Evolutionary conservation across 2,113 vertebrate species (phyloP), one percentile per base, ranked within the genome.

Genomic region (Tetrao urogallus): DNA sequence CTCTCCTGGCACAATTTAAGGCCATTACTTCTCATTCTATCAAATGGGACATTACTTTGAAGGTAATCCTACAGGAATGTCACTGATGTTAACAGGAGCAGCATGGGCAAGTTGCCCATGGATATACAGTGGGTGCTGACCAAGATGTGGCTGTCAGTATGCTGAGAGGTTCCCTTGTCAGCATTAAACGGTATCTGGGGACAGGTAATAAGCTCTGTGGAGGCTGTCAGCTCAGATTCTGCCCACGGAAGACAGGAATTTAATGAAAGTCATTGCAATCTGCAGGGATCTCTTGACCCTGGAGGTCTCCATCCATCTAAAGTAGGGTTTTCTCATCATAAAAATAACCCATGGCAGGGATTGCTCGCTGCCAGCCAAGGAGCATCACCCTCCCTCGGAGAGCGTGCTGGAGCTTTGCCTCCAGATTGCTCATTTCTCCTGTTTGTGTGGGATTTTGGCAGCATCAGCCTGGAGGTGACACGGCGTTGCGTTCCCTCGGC

Each of bases 161-260:
- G 6, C 13, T 6, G 67, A 34, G 54, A 75, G 3, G 40, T 60
- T 13, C 54, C 32, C n/a, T 76, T 2, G 0, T 36, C 82, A 56
- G 72, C 4, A 11, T 38, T 50, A 40, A 91, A 30, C 60, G 8
- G 25, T 38, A 3, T 1, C 2, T 13, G 12, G 72, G 92, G 66
- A 61, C 3, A 42, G 90, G 57, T 32, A 90, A 88, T 76, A 65
- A 93, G 40, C 80, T 84, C 32, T 48, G 90, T 18, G 66, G 48
- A 81, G 88, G 64, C 92, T 95, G 83, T 34, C 92, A 63, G 91
- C 92, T 95, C 81, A 32, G n/a, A 89, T 76, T 57, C 95, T 86
- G 92, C 86, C 83, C 67, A 13, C 63, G 78, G 60, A 86, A 88
- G 93, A n/a, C 57, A 81, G 85, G 22, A 76, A 86, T 94, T 91